Base-by-base conservation (phyloP, 2,888 invertebrate species). In the Prenolepis imparis region DNA sequence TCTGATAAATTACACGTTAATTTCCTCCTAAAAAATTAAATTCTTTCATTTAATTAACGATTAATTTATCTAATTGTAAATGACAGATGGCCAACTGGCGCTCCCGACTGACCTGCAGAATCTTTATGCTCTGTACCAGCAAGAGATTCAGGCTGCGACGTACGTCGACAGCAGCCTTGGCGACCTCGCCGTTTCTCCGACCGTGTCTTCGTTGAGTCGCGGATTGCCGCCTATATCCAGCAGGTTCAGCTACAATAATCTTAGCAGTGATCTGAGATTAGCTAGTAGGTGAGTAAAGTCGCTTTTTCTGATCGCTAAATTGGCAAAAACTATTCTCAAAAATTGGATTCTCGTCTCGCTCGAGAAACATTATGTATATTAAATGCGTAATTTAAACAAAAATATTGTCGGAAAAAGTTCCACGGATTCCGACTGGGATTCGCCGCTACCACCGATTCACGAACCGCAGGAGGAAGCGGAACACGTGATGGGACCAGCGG, bases 91-190 rank as follows among this genome's bases (percentile, higher is more conserved):
- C 68, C 97, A 97, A 85, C 95, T 98, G 39, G 96, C 96, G 68
- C 95, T 98, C 61, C 97, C 98, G 0, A 96, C 97, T 11, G 98
- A 98, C 92, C 94, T 98, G 82, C 97, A 96, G 86, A 98, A 98
- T 90, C 95, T 98, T 28, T 98, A 98, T 93, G 96, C 97, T 72
- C 95, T 98, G 87, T 98, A 98, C 92, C 98, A 98, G 93, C 98
- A 98, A 93, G 98, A 98, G 95, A 97, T 98, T 85, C 98, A 98
- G 93, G 97, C 98, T 0, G 97, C 97, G 6, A 97, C 97, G 0
- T 97, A 97, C 92, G 96, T 96, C 0, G 97, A 97, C 91, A 96
- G 95, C 89, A 96, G 96, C 82, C 96, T 96, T 78, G 94, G 96
- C 21, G 95, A 95, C 91, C 95, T 96, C 24, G 88, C 90, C n/a